A percentile compares a stretch with the other conserved stretches of the same genome.
These are phyloP conservation scores for Adineta ricciae DNA, from an alignment of 2,888 invertebrate genomes.

Conservation along the genomic window DNA sequence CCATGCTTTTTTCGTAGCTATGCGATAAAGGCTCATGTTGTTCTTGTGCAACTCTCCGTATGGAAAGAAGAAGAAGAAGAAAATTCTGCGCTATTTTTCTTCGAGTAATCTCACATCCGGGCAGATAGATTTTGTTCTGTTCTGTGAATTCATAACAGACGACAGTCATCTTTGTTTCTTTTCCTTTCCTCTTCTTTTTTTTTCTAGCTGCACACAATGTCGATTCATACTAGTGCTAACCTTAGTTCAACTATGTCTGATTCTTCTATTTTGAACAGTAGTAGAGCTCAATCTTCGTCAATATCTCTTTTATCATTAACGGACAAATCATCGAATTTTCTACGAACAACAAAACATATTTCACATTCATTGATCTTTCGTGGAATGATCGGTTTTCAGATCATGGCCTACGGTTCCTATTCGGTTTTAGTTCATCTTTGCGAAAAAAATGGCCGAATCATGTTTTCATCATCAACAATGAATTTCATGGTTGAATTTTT, in stretches of 20 bases:
- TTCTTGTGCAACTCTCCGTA: too few species aligned
- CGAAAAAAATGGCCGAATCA: constrained; percentile 27
- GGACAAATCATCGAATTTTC: not conserved
- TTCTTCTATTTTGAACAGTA: not conserved
- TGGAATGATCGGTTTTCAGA: constrained; percentile 19
- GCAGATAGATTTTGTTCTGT: not conserved
- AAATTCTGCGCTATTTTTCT: too few species aligned
- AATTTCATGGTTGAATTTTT: constrained; percentile 27
- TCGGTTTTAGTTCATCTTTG: constrained; percentile 27
- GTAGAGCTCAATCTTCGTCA: not conserved
- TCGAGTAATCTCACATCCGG: too few species aligned
- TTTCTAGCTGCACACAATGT: not conserved
- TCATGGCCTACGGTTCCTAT: constrained; percentile 28
- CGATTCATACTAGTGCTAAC: not conserved
- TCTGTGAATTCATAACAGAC: not conserved
- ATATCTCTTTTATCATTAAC: not conserved
- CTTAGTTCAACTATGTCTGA: not conserved
- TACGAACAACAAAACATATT: not conserved
- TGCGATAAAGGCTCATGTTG: too few species aligned
- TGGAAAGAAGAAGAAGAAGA: too few species aligned
- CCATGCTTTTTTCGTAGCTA: too few species aligned
- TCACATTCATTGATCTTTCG: not conserved
- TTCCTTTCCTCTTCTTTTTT: not conserved
- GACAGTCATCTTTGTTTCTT: not conserved
- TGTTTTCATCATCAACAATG: constrained; percentile 27